Base-by-base conservation (phyloP, 2,113 vertebrate species). In the Peromyscus leucopus region DNA sequence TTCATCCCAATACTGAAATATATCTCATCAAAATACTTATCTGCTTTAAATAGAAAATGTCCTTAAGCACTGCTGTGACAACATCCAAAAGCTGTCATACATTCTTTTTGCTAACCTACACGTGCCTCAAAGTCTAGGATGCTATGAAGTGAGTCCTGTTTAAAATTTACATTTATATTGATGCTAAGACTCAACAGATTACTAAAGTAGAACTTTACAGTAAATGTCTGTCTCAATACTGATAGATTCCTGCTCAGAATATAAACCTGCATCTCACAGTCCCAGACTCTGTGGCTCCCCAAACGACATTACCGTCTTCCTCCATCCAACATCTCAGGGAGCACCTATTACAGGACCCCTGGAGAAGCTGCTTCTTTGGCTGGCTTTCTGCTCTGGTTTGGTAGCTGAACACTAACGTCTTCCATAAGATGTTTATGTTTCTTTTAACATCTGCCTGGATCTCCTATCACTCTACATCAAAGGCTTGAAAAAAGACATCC, bases 31-130 rank as follows among this genome's bases (percentile, higher is more conserved):
- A 88, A 63, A 91, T 1, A 39, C 13, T 7, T 46, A 86, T 42
- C 46, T 75, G 46, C 24, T 67, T 55, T 31, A 57, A 28, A 51
- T 0, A 42, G 69, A 69, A 93, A 93, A 39, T 84, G 31, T 42
- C 85, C 93, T 86, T 48, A 26, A 92, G 94, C 24, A 92, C 0
- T 22, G 57, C 61, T 51, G n/a, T 31, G 51, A 72, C 17, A 75
- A 9, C 36, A 88, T 11, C 79, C 2, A 39, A 15, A 83, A 39
- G 76, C n/a, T 42, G 57, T 28, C 87, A 69, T 22, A 57, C 13
- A 72, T 57, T 85, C 79, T 74, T 22, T 69, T 65, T 42, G 74
- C 31, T 74, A 61, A 96, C 91, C 95, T 94, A 90, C 51, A 59
- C 94, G 94, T 55, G 61, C 22, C 39, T 86, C 21, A 36, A 55